Evolutionary conservation across 30 jellyfish, hydroid and myxozoan genomes (phyloP).

Genomic region (Mastigias papua): DNA sequence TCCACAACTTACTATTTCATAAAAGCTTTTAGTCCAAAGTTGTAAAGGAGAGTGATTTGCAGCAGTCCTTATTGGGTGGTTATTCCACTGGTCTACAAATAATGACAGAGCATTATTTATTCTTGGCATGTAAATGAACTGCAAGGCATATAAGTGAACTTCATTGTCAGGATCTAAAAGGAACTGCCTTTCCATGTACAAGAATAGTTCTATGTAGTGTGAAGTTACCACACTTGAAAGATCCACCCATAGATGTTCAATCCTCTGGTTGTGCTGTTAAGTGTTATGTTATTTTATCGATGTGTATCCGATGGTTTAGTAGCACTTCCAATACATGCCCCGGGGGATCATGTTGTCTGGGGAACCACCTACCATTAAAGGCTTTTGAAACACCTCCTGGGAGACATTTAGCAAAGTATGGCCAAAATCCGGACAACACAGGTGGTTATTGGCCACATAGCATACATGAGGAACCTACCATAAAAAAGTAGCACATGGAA

Average conservation of each 20-base stretch:
- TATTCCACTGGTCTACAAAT: constrained; percentile 40
- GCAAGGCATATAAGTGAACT: constrained; percentile 42
- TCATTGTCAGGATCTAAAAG: constrained; percentile 61
- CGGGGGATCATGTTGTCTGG: too few relatives aligned
- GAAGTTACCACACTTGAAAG: constrained; percentile 2
- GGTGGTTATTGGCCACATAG: too few relatives aligned
- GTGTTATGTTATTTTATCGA: too few relatives aligned
- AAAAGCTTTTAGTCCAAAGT: constrained; percentile 34
- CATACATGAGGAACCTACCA: constrained; percentile 22
- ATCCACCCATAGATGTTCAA: constrained; percentile 39
- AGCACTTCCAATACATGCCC: too few relatives aligned
- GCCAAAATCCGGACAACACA: too few relatives aligned
- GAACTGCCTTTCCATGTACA: constrained; percentile 9
- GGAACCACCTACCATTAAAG: too few relatives aligned
- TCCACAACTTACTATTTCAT: neutral
- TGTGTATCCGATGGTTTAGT: too few relatives aligned
- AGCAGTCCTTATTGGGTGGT: constrained; percentile 44
- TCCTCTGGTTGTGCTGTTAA: constrained; percentile 57
- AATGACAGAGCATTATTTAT: constrained; percentile 10
- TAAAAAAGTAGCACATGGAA: neutral
- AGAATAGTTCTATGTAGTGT: constrained; percentile 18
- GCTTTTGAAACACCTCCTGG: too few relatives aligned
- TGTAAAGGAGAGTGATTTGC: constrained; percentile 37
- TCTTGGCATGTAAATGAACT: constrained; percentile 29
- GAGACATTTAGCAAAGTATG: too few relatives aligned